These are phyloP conservation scores for Dicyrtomina minuta DNA, from an alignment of 2,888 invertebrate genomes.

Conservation along the genomic window DNA sequence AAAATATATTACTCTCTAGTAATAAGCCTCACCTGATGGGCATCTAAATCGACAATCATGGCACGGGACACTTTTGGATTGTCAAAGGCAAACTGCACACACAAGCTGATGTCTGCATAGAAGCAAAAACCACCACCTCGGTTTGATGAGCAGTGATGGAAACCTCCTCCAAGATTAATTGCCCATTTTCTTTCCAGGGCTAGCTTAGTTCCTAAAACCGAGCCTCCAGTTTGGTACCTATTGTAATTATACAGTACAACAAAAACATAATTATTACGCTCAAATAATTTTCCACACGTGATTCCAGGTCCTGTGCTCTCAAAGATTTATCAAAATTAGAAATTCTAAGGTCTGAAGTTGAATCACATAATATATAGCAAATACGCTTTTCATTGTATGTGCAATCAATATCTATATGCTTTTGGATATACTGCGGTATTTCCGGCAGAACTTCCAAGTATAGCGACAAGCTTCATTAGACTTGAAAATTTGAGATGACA, in stretches of 20 bases:
- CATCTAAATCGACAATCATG: constrained; percentile 89
- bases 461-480: background rate
- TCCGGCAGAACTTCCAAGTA: background rate
- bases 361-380: too few species aligned
- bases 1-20: constrained; percentile 1
- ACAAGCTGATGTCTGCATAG: constrained; percentile 83
- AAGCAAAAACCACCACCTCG: constrained; percentile 85
- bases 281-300: too few species aligned
- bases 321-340: too few species aligned
- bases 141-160: constrained; percentile 79
- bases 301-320: too few species aligned
- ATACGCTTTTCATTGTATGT: too few species aligned
- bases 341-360: too few species aligned
- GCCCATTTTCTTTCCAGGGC: constrained; percentile 83
- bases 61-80: constrained; percentile 60
- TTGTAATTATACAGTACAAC: background rate
- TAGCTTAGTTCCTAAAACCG: constrained; percentile 77
- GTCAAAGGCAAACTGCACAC: constrained; percentile 69
- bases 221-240: constrained; percentile 77
- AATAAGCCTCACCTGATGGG: constrained; percentile 78
- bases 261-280: too few species aligned
- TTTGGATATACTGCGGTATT: too few species aligned
- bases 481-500: too few species aligned
- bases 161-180: constrained; percentile 87
- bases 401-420: too few species aligned